Evolutionary conservation across 2,888 invertebrate genomes (phyloP), one percentile per base, ranked within the genome.

Genomic region (Esperia sulphurella): DNA sequence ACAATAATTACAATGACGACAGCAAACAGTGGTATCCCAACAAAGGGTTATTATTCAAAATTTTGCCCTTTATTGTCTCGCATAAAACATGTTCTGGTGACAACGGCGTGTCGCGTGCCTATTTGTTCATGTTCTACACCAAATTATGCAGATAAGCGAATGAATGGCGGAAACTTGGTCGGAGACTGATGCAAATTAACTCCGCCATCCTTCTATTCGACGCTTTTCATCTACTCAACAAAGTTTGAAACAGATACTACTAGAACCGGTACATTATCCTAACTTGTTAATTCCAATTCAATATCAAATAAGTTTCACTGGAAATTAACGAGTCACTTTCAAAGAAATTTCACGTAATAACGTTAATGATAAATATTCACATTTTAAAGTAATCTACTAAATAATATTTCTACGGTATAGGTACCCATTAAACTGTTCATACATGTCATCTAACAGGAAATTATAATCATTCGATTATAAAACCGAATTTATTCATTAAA

Each of bases 81-180:
- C 75, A 80, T 82, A 80, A 83, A 85, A 85, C 83, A 83, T 83
- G 79, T 79, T 77, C 66, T 65, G 68, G 73, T 75, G 79, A 81
- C 80, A 82, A 77, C 76, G 62, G 70, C 71, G 65, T 76, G 75
- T 78, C 74, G 75, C 75, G 65, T 72, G 76, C 78, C 79, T 80
- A 83, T 82, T 84, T 79, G 75, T 81, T 78, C 83, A 75, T 82
- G 79, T 78, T 80, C 77, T 73, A 78, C 79, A 77, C 63, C 74
- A 81, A 84, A 86, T 87, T 85, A 84, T 87, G 83, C 72, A 84
- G 85, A 86, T 86, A 83, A 83, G 83, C 79, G 75, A 83, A 73
- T 83, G 80, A 84, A 85, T 83, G 73, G 80, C 61, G 67, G 73
- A 75, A 86, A 87, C 84, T 86, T 84, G 73, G 74, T 68, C 78